Conservation (phyloP, 2,113 vertebrate species). For the Machaerirhynchus nigripectus region DNA sequence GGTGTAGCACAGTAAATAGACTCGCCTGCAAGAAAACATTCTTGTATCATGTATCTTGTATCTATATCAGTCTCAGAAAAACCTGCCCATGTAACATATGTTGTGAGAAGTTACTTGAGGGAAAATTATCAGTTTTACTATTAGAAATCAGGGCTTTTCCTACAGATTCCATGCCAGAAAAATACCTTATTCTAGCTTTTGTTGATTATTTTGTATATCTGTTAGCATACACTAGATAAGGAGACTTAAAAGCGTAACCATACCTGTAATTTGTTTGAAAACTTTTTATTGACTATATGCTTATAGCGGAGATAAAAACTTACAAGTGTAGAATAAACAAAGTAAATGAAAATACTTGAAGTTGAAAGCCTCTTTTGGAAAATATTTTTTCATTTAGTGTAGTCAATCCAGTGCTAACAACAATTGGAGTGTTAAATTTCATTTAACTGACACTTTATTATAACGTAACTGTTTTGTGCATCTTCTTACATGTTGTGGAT, state of each 20-base stretch:
- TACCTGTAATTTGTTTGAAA: background rate
- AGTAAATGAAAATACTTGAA: background rate
- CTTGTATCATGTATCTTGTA: background rate
- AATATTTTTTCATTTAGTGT: background rate
- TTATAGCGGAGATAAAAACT: background rate
- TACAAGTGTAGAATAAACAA: background rate
- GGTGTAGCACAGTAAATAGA: background rate
- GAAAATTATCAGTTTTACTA: background rate
- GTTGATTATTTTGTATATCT: background rate
- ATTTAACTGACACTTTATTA: background rate
- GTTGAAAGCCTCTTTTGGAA: background rate
- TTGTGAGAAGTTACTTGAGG: background rate
- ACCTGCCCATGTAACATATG: background rate
- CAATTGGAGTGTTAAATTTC: background rate
- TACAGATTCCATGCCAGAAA: background rate
- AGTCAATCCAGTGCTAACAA: background rate
- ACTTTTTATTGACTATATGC: background rate
- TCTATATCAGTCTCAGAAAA: background rate
- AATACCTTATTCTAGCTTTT: background rate
- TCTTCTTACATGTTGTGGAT: accelerated
- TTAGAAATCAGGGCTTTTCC: background rate
- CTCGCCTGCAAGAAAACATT: background rate
- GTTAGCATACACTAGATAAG: background rate
- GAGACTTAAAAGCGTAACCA: background rate
- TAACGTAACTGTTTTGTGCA: background rate